Evolutionary conservation across 2,113 vertebrate species (phyloP), one percentile per base, ranked within the genome.

Genomic region (Silurus glanis): DNA sequence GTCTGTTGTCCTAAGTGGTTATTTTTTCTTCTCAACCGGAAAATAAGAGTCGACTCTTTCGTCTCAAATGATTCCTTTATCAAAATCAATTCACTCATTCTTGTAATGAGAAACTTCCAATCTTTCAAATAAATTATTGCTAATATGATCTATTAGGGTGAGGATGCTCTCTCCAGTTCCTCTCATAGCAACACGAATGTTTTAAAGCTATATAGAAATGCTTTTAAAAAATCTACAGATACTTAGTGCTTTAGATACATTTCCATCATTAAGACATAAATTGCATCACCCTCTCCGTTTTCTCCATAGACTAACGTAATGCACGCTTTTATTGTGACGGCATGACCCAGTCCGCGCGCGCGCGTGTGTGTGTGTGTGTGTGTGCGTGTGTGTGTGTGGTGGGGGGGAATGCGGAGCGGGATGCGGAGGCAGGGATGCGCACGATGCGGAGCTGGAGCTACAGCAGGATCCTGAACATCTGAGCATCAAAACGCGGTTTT

Each of bases 271-370:
- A 37, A 37, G 37, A 37, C 37, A 37, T 37, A 37, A 37, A 37
- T 37, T 37, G 37, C 37, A 23, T 51, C 19, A 51, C 69, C 69
- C 28, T 71, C 37, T 59, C 16, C 7, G 19, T 12, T 55, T 3
- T 82, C 55, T 9, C 5, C 14, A 2, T 0, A 61, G 3, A 79
- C 5, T 9, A 7, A 8, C 19, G 16, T 16, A 23, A n/a, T 47
- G 47, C 7, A n/a, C 7, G 25, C 85, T 83, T 83, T 83, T 87
- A 87, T 76, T 87, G 83, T 87, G 80, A 87, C 74, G 83, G 1
- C 14, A 78, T 25, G 10, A 23, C 23, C 9, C 12, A n/a, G 13
- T 37, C 28, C 28, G 28, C 28, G 28, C 28, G 28, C 28, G 28
- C 28, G 28, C 2, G 28, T 37, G 37, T 2, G 37, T 37, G 37